Conservation (phyloP, 2,888 invertebrate genomes). For the Adineta ricciae region DNA sequence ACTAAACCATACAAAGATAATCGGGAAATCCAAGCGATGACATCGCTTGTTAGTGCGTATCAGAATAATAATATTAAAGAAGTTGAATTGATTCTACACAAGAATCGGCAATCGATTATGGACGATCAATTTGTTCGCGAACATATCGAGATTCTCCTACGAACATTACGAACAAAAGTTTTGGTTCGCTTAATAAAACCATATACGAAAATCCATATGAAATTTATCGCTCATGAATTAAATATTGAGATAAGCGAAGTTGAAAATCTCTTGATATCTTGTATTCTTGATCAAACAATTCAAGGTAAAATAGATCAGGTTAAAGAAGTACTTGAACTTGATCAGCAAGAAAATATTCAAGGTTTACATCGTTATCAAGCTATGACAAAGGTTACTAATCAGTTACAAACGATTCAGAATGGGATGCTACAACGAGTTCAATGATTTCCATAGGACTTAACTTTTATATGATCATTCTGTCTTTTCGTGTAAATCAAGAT, state of each 20-base stretch:
- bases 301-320: slow-evolving; percentile 64
- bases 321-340: slow-evolving; percentile 78
- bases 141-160: slow-evolving; percentile 66
- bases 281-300: slow-evolving; percentile 80
- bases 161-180: slow-evolving; percentile 29
- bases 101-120: slow-evolving; percentile 83
- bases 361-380: not conserved
- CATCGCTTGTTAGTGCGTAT: slow-evolving; percentile 68
- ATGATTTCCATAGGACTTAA: not conserved
- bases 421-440: not conserved
- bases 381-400: not conserved
- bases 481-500: too few relatives aligned
- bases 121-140: slow-evolving; percentile 96
- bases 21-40: slow-evolving; percentile 97
- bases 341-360: slow-evolving; percentile 40
- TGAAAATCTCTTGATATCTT: slow-evolving; percentile 86
- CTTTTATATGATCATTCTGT: too few relatives aligned
- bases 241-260: slow-evolving; percentile 62
- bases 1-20: slow-evolving; percentile 99
- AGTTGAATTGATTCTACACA: slow-evolving; percentile 87
- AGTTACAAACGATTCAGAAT: not conserved
- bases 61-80: slow-evolving; percentile 96
- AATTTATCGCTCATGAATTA: slow-evolving; percentile 74
- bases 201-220: slow-evolving; percentile 92
- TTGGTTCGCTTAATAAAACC: slow-evolving; percentile 53